phyloP scores from a whole-genome alignment of 2,113 vertebrate genomes.

The Callaeas wilsoni region DNA sequence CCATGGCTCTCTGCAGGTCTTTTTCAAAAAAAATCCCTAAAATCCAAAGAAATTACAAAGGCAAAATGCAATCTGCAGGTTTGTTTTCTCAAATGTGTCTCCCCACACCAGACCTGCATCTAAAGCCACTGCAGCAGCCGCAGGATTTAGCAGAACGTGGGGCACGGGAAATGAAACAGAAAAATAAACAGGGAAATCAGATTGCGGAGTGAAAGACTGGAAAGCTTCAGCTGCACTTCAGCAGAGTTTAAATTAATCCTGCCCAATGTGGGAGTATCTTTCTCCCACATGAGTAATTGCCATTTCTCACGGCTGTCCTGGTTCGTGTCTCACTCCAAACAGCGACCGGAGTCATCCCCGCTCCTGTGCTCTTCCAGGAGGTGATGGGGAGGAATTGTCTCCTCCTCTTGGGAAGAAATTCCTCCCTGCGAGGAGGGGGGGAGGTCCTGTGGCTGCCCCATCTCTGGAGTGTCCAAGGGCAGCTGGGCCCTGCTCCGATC shows the following conservation, averaged over 20 bases:
- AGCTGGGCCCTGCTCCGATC: neutral
- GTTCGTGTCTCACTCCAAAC: too few species aligned
- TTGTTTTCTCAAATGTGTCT: neutral
- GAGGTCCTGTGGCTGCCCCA: too few species aligned
- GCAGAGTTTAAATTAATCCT: neutral
- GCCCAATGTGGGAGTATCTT: fast-evolving
- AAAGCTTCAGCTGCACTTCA: neutral
- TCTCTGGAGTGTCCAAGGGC: too few species aligned
- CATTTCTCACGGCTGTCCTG: too few species aligned
- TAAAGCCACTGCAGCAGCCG: neutral
- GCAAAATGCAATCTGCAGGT: neutral
- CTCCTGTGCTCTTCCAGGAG: too few species aligned
- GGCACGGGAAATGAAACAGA: neutral
- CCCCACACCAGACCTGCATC: neutral
- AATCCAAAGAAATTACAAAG: neutral
- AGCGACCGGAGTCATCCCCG: too few species aligned
- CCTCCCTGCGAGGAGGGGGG: too few species aligned
- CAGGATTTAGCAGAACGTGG: neutral
- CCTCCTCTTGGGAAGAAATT: too few species aligned
- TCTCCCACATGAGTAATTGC: neutral
- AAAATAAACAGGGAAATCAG: neutral
- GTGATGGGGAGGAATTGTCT: too few species aligned
- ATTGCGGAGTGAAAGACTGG: neutral
- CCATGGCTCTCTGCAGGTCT: neutral
- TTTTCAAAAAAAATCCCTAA: neutral